phyloP scores from a whole-genome alignment of 2,113 vertebrate species.

The Callocephalon fimbriatum region DNA sequence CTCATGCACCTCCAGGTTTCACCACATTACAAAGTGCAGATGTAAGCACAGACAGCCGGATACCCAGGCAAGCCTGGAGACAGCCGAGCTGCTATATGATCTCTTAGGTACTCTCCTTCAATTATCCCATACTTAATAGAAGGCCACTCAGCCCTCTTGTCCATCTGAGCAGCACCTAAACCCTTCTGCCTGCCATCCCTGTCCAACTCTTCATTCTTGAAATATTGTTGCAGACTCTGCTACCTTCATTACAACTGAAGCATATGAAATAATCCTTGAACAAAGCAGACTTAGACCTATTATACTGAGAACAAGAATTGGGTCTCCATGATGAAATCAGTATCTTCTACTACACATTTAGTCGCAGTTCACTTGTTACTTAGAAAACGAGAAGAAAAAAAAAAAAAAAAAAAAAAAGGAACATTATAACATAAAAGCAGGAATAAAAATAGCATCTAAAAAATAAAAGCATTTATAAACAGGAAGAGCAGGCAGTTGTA shows the following conservation, averaged over 20 bases:
- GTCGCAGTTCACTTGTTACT: neutral
- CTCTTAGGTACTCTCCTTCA: neutral
- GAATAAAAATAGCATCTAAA: neutral
- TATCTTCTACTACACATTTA: neutral
- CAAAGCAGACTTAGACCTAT: neutral
- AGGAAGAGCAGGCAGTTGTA: neutral
- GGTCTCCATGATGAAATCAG: neutral
- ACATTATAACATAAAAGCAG: neutral
- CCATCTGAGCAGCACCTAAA: neutral
- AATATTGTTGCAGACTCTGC: neutral
- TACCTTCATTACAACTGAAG: neutral
- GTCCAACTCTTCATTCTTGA: neutral
- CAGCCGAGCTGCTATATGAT: accelerated
- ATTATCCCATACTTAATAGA: neutral
- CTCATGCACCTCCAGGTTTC: neutral
- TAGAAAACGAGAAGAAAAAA: neutral
- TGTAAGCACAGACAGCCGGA: neutral
- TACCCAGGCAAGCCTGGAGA: neutral
- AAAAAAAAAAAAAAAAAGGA: neutral
- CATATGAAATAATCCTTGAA: neutral
- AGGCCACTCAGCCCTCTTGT: neutral
- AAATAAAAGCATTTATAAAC: neutral
- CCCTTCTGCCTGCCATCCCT: neutral
- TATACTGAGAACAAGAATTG: neutral
- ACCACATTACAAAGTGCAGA: accelerated